Conservation (phyloP, 2,797 vertebrate genomes). For the Amniataba percoides region DNA sequence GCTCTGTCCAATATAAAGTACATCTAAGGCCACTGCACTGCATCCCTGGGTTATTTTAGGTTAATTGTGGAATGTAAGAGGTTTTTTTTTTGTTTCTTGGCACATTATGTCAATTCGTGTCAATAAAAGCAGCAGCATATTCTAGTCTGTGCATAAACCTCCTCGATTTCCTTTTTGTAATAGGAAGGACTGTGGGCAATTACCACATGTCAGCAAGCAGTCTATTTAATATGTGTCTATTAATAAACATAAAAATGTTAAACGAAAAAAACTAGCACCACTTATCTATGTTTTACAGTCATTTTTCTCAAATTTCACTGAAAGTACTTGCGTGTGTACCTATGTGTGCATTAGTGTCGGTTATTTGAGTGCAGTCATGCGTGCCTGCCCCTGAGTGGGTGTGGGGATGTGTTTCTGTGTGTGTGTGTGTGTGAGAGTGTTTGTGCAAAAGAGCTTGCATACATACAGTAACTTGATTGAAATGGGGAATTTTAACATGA, state of each 20-base stretch:
- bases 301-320: conserved; percentile 24
- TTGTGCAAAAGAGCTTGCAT: conserved; percentile 6
- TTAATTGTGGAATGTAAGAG: background rate
- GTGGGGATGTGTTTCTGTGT: conserved; percentile 5
- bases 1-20: background rate
- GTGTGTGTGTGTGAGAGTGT: conserved; percentile 6
- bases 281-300: conserved; percentile 41
- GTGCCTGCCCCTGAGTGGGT: conserved; percentile 26
- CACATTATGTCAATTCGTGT: conserved; percentile 13
- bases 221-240: conserved; percentile 18
- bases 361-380: conserved; percentile 52
- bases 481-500: conserved; percentile 70
- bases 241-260: conserved; percentile 40
- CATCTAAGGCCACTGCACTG: background rate
- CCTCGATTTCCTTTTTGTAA: conserved; percentile 20
- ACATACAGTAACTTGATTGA: conserved; percentile 58
- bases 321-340: conserved; percentile 18
- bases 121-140: conserved; percentile 20
- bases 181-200: conserved; percentile 24
- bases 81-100: conserved; percentile 1
- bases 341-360: conserved; percentile 32
- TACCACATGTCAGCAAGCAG: conserved; percentile 22
- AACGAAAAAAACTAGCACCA: conserved; percentile 39
- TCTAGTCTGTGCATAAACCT: conserved; percentile 21
- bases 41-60: background rate